These are phyloP conservation scores for Coluber constrictor DNA, from an alignment of 2,797 vertebrate genomes.

Conservation along the genomic window DNA sequence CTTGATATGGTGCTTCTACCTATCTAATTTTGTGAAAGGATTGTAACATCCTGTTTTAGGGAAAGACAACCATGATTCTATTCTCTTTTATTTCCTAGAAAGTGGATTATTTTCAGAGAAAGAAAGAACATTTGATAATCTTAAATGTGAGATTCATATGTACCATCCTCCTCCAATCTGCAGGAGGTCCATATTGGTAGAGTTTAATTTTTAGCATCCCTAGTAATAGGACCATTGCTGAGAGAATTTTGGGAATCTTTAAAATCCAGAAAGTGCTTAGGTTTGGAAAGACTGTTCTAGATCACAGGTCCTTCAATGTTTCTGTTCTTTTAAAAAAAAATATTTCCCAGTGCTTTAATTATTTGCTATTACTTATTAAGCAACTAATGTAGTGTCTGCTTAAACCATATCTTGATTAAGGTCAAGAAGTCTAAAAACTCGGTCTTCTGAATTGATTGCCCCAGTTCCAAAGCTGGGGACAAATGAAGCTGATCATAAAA, in stretches of 20 bases:
- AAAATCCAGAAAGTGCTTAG: background rate
- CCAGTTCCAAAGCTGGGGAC: background rate
- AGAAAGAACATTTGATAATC: accelerated
- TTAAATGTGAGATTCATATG: background rate
- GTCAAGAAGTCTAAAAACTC: slow-evolving; percentile 31
- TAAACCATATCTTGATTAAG: slow-evolving; percentile 19
- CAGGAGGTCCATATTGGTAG: background rate
- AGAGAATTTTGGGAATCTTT: background rate
- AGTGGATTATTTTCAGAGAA: background rate
- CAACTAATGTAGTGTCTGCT: background rate
- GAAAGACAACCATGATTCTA: background rate
- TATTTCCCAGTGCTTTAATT: accelerated
- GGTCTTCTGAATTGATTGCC: slow-evolving; percentile 7
- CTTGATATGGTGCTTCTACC: background rate
- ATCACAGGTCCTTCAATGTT: background rate
- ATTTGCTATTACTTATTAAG: background rate
- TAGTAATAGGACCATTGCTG: background rate
- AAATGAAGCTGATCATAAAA: background rate
- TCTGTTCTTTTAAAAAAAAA: background rate
- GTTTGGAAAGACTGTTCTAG: background rate
- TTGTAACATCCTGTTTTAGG: background rate
- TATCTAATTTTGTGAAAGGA: background rate
- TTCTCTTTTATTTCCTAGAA: background rate
- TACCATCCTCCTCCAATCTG: background rate
- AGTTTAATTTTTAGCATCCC: background rate